Conservation (phyloP, 2,888 invertebrate species). For the Sinhomidia bicolor region DNA sequence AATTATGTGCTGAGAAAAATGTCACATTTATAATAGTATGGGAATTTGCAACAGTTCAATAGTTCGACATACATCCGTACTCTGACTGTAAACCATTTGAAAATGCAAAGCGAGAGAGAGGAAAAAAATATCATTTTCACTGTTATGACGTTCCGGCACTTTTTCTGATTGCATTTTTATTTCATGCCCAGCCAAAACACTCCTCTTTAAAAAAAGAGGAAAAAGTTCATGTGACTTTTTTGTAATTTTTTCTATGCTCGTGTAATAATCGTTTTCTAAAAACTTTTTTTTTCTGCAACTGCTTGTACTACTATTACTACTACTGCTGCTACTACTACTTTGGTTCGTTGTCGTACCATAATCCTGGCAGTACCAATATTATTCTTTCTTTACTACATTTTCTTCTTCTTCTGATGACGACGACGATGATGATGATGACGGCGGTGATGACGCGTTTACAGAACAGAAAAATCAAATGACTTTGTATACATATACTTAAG, state of each 20-base stretch:
- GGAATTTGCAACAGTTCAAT: slow-evolving; percentile 50
- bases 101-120: neutral
- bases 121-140: neutral
- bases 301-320: slow-evolving; percentile 4
- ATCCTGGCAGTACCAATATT: slow-evolving; percentile 32
- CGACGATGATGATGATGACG: neutral
- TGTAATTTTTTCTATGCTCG: slow-evolving; percentile 27
- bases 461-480: slow-evolving; percentile 63
- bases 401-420: neutral
- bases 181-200: neutral
- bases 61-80: neutral
- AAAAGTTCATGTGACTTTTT: slow-evolving; percentile 31
- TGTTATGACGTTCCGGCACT: slow-evolving; percentile 22
- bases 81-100: slow-evolving; percentile 15
- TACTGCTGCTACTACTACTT: too few species aligned
- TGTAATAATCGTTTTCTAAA: slow-evolving; percentile 32
- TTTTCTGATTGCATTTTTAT: slow-evolving; percentile 14
- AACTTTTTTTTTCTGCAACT: slow-evolving; percentile 23
- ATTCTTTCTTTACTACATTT: slow-evolving; percentile 1
- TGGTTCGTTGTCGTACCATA: slow-evolving; percentile 41
- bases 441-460: slow-evolving; percentile 67
- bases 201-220: neutral
- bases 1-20: neutral
- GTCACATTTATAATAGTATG: neutral
- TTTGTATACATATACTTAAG: slow-evolving; percentile 44